phyloP scores from a whole-genome alignment of 2,888 invertebrate genomes.

The Formica aserva region DNA sequence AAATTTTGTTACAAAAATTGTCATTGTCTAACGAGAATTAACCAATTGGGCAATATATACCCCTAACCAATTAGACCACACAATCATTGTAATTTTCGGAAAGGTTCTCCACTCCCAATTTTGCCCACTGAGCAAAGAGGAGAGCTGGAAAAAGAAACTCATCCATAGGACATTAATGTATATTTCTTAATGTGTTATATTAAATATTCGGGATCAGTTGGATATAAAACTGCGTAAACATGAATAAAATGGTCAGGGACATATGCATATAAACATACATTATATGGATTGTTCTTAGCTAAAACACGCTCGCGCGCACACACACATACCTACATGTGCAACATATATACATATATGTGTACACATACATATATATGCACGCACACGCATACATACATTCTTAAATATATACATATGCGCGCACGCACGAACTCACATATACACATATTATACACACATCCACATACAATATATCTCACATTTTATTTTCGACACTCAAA shows the following conservation, averaged over 20 bases:
- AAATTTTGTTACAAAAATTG: conserved; percentile 85
- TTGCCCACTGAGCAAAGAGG: conserved; percentile 95
- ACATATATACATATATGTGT: not conserved
- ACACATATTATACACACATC: not conserved
- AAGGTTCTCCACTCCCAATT: conserved; percentile 88
- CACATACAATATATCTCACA: not conserved
- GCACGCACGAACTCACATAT: not conserved
- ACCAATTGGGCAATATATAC: conserved; percentile 82
- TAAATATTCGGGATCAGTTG: conserved; percentile 78
- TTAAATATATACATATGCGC: conserved; percentile 11
- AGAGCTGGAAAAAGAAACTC: conserved; percentile 92
- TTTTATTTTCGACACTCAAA: not conserved
- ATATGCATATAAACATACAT: conserved; percentile 70
- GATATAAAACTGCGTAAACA: conserved; percentile 80
- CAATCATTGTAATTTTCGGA: conserved; percentile 78
- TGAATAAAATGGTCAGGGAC: conserved; percentile 83
- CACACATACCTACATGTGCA: not conserved
- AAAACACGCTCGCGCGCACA: conserved; percentile 1
- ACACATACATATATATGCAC: not conserved
- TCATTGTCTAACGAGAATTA: conserved; percentile 83
- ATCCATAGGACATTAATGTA: conserved; percentile 84
- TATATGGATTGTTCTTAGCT: conserved; percentile 82
- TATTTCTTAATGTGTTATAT: conserved; percentile 67
- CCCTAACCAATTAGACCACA: conserved; percentile 83
- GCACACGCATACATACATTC: not conserved